Evolutionary conservation across 2,888 invertebrate species (phyloP).

Genomic region (Tenthredo distinguenda): DNA sequence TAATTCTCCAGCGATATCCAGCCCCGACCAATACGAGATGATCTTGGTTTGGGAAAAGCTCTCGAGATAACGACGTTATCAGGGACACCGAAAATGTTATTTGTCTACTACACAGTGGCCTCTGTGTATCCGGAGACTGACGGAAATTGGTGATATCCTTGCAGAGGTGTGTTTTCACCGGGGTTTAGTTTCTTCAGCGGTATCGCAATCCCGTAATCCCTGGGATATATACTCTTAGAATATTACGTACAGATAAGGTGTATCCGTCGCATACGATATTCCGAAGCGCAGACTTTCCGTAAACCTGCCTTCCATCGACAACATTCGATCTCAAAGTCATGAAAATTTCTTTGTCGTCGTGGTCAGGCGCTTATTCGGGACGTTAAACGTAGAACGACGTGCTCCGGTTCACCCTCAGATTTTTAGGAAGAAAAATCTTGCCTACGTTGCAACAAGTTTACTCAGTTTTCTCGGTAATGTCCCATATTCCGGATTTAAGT

Average conservation of each 20-base stretch:
- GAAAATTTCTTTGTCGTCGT: slow-evolving; percentile 4
- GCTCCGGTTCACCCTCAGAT: background rate
- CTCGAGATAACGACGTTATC: slow-evolving; percentile 48
- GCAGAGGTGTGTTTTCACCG: background rate
- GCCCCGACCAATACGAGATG: slow-evolving; percentile 13
- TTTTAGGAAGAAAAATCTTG: slow-evolving; percentile 1
- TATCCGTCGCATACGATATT: background rate
- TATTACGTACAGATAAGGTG: background rate
- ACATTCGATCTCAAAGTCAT: slow-evolving; percentile 14
- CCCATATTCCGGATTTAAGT: slow-evolving; percentile 12
- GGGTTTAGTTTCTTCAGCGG: background rate
- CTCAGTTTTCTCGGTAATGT: background rate
- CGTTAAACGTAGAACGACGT: slow-evolving; percentile 6
- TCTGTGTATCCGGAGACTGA: background rate
- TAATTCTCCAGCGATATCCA: slow-evolving; percentile 24
- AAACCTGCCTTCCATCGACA: slow-evolving; percentile 23
- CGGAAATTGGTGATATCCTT: slow-evolving; percentile 38
- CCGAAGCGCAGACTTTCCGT: slow-evolving; percentile 11
- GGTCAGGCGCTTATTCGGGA: slow-evolving; percentile 40
- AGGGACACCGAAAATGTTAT: slow-evolving; percentile 41
- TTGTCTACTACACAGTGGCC: slow-evolving; percentile 23
- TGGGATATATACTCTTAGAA: background rate
- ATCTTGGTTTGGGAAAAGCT: slow-evolving; percentile 31
- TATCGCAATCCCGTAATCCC: background rate
- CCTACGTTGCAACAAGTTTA: slow-evolving; percentile 36